A percentile compares a stretch with the other conserved stretches of the same genome.
These are phyloP conservation scores for Leucopsar rothschildi DNA, from an alignment of 2,113 vertebrate genomes.

Conservation along the genomic window DNA sequence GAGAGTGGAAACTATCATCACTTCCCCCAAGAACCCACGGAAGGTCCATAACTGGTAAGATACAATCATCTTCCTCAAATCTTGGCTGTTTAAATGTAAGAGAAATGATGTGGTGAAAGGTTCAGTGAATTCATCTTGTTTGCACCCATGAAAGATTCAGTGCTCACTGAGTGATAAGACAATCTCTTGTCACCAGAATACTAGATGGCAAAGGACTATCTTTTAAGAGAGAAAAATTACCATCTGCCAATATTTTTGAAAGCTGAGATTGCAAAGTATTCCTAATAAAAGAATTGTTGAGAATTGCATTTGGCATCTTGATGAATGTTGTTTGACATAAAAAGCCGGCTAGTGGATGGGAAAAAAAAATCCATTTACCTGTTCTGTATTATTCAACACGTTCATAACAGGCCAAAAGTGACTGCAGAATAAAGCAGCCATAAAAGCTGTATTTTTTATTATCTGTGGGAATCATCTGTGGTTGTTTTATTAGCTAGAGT, in stretches of 20 bases:
- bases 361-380: background rate
- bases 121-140: background rate
- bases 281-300: background rate
- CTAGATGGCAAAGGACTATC: background rate
- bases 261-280: background rate
- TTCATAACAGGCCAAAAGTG: background rate
- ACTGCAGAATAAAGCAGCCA: background rate
- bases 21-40: background rate
- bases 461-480: background rate
- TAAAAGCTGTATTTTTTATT: background rate
- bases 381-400: background rate
- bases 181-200: background rate
- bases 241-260: constrained; percentile 40
- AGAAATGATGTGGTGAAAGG: background rate
- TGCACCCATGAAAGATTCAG: constrained; percentile 4
- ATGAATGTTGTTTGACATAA: constrained; percentile 24
- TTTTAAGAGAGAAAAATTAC: constrained; percentile 44
- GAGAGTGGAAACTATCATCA: background rate
- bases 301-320: constrained; percentile 15
- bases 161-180: background rate
- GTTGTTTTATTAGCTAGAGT: background rate
- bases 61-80: background rate
- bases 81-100: background rate
- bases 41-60: background rate
- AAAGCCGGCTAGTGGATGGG: background rate